Percentiles rank a stretch among this genome's conserved stretches.
These are phyloP conservation scores for Triplophysa bombifrons DNA, from an alignment of 2,797 vertebrate genomes.

Conservation along the genomic window DNA sequence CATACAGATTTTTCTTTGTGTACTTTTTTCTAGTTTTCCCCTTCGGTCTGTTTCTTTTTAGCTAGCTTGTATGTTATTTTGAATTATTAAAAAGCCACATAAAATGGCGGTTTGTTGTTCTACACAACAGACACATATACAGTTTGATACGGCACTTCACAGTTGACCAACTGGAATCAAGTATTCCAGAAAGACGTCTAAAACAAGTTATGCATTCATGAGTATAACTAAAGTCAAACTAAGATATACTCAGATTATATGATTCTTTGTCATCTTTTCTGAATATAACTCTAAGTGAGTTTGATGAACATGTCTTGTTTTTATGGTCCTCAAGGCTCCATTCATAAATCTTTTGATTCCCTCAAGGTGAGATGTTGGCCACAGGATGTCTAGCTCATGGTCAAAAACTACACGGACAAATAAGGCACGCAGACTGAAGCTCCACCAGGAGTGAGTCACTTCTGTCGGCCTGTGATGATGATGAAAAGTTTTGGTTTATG, in stretches of 20 bases:
- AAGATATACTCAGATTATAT: slow-evolving; percentile 2
- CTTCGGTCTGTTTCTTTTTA: background rate
- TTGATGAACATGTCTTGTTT: slow-evolving; percentile 41
- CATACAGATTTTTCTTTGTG: no score
- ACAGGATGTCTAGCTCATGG: slow-evolving; percentile 33
- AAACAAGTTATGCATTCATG: background rate
- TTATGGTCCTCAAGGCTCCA: slow-evolving; percentile 24
- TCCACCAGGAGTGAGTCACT: slow-evolving; percentile 18
- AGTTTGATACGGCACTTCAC: background rate
- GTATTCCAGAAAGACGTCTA: no score
- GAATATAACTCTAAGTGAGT: slow-evolving; percentile 32
- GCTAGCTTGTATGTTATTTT: background rate
- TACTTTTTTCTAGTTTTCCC: background rate
- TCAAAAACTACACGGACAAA: slow-evolving; percentile 3
- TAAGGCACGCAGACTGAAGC: slow-evolving; percentile 2
- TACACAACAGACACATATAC: background rate
- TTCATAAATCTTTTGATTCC: slow-evolving; percentile 39
- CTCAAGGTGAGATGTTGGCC: slow-evolving; percentile 38
- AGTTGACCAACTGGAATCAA: no score
- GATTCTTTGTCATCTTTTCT: slow-evolving; percentile 3
- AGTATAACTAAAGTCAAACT: background rate
- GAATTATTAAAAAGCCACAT: no score
- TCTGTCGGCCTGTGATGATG: slow-evolving; percentile 28
- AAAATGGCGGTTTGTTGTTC: background rate
- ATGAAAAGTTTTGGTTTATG: slow-evolving; percentile 33